A percentile compares a stretch with the other conserved stretches of the same genome.
phyloP scores from a whole-genome alignment of 2,113 vertebrate genomes.

The Erinaceus europaeus region DNA sequence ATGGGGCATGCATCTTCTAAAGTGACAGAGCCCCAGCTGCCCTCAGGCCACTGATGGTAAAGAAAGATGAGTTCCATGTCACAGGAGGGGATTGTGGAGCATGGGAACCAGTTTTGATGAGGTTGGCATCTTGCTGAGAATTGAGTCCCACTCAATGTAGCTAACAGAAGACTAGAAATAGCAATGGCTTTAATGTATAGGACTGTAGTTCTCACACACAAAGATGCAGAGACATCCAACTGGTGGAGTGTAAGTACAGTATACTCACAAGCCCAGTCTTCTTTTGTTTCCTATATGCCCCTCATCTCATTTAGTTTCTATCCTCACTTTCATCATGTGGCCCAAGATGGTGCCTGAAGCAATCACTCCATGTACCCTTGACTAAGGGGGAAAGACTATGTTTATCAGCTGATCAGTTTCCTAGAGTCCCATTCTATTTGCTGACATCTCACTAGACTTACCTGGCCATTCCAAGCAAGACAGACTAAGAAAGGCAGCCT shows the following conservation, averaged over 20 bases:
- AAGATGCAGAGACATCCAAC: neutral
- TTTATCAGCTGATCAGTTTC: too few relatives aligned
- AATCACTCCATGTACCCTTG: neutral
- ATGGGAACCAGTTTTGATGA: neutral
- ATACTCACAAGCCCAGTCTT: neutral
- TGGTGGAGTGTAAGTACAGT: neutral
- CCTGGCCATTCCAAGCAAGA: neutral
- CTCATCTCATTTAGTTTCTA: neutral
- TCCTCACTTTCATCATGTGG: neutral
- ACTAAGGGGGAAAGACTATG: neutral
- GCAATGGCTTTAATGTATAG: neutral
- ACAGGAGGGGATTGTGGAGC: neutral
- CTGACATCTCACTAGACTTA: neutral
- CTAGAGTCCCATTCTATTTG: neutral
- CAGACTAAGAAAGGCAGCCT: neutral
- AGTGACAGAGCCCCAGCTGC: fast-evolving
- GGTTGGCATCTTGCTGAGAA: neutral
- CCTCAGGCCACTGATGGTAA: neutral
- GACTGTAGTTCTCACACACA: neutral
- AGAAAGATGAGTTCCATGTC: neutral
- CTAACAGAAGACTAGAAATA: neutral
- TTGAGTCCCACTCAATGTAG: neutral
- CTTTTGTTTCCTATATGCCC: neutral
- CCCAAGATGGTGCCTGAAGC: neutral
- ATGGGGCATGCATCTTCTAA: neutral